phyloP scores from a whole-genome alignment of 37 sponge, comb jelly and placozoan species.

The Hormiphora californensis region DNA sequence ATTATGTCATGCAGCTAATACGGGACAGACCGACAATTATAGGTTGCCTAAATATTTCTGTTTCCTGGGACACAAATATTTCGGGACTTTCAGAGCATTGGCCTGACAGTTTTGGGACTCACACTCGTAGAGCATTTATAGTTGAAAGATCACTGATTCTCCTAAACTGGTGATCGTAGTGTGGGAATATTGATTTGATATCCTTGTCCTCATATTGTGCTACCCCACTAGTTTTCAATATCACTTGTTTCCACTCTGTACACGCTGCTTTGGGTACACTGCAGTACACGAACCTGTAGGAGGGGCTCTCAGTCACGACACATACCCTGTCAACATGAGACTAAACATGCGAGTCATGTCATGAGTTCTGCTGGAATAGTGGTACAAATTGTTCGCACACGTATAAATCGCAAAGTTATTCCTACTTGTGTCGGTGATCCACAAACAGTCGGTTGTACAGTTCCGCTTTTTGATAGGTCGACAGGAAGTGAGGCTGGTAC shows the following conservation, averaged over 20 bases:
- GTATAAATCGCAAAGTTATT: too few relatives aligned
- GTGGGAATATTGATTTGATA: not conserved
- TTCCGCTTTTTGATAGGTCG: not conserved
- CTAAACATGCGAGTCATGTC: too few relatives aligned
- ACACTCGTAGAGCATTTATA: not conserved
- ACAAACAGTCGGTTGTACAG: not conserved
- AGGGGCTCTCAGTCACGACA: not conserved
- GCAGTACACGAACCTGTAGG: not conserved
- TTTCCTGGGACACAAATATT: too few relatives aligned
- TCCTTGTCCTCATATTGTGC: not conserved
- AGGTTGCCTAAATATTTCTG: too few relatives aligned
- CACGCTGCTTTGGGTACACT: slow-evolving; percentile 10
- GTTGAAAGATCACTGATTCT: not conserved
- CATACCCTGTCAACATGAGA: not conserved
- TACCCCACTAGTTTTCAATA: not conserved
- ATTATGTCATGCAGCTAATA: too few relatives aligned
- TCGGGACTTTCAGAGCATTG: too few relatives aligned
- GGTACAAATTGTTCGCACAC: too few relatives aligned
- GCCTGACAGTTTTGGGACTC: too few relatives aligned
- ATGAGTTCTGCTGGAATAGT: too few relatives aligned
- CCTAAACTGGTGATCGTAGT: not conserved
- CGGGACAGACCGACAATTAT: too few relatives aligned
- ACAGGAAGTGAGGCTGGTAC: not conserved
- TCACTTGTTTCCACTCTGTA: not conserved
- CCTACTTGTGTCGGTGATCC: not conserved